Percentiles rank a stretch among this genome's conserved stretches.
phyloP scores from a whole-genome alignment of 2,797 vertebrate genomes.

The Naso thynnoides region DNA sequence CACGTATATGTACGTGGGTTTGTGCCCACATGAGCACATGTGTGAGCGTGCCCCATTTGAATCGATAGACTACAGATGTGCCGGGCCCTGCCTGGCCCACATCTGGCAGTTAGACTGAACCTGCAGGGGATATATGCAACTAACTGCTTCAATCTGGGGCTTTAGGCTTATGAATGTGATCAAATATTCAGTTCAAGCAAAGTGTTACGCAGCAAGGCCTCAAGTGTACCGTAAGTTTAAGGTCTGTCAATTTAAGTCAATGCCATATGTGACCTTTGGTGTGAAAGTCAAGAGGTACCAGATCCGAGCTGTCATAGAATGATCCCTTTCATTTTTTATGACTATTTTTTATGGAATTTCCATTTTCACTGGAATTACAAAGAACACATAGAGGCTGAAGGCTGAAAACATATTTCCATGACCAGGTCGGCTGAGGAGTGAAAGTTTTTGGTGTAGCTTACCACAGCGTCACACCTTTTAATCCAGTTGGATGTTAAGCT shows the following conservation, averaged over 20 bases:
- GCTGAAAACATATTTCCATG: conserved; percentile 17
- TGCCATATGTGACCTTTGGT: conserved; percentile 74
- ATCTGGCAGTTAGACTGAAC: conserved; percentile 65
- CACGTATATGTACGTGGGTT: conserved; percentile 18
- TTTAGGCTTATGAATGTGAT: conserved; percentile 68
- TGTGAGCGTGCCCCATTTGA: conserved; percentile 36
- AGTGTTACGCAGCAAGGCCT: conserved; percentile 65
- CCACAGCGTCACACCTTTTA: not conserved
- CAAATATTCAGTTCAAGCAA: conserved; percentile 71
- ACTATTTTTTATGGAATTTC: conserved; percentile 49
- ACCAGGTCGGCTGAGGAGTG: not conserved
- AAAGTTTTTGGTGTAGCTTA: not conserved
- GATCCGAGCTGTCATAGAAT: conserved; percentile 46
- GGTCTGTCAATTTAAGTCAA: conserved; percentile 61
- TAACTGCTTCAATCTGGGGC: conserved; percentile 72
- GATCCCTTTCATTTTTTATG: conserved; percentile 58
- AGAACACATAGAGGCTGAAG: conserved; percentile 9
- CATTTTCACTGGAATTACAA: conserved; percentile 48
- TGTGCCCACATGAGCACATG: conserved; percentile 12
- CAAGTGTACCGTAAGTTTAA: conserved; percentile 73
- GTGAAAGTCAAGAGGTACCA: conserved; percentile 70
- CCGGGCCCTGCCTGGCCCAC: conserved; percentile 35
- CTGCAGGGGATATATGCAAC: conserved; percentile 64
- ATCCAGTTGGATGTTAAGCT: too few relatives aligned
- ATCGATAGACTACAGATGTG: conserved; percentile 68